These are phyloP conservation scores for Oxycera nigricornis DNA, from an alignment of 2,888 invertebrate species.

Conservation along the genomic window DNA sequence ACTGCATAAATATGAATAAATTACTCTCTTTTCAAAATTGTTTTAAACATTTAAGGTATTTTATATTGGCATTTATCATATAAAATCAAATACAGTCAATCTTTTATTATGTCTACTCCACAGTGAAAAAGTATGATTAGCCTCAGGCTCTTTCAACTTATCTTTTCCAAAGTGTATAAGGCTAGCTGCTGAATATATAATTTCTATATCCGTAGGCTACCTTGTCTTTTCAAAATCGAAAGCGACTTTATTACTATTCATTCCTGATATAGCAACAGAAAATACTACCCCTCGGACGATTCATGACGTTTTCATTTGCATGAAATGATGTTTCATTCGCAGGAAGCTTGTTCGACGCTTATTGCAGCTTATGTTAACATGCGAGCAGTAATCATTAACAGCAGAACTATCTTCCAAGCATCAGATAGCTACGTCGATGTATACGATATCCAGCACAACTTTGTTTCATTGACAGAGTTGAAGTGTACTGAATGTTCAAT, in stretches of 20 bases:
- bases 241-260: background rate
- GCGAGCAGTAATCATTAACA: background rate
- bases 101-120: too few species aligned
- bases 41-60: too few species aligned
- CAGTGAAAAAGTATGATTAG: too few species aligned
- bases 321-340: slow-evolving; percentile 1
- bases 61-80: too few species aligned
- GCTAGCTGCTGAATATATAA: too few species aligned
- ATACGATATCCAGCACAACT: background rate
- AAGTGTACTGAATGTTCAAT: slow-evolving; percentile 1
- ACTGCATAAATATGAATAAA: too few species aligned
- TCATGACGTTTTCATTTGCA: slow-evolving; percentile 10
- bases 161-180: too few species aligned
- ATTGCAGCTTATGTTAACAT: slow-evolving; percentile 9
- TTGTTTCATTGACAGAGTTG: slow-evolving; percentile 4
- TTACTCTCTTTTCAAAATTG: too few species aligned
- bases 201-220: too few species aligned
- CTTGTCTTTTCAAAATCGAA: too few species aligned
- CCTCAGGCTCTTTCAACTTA: too few species aligned
- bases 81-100: too few species aligned
- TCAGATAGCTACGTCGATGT: background rate
- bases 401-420: background rate
- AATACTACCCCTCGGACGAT: background rate
- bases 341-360: background rate
- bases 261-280: background rate